Evolutionary conservation across 2,888 invertebrate species (phyloP), one percentile per base, ranked within the genome.

Genomic region (Eristalinus sepulchralis): DNA sequence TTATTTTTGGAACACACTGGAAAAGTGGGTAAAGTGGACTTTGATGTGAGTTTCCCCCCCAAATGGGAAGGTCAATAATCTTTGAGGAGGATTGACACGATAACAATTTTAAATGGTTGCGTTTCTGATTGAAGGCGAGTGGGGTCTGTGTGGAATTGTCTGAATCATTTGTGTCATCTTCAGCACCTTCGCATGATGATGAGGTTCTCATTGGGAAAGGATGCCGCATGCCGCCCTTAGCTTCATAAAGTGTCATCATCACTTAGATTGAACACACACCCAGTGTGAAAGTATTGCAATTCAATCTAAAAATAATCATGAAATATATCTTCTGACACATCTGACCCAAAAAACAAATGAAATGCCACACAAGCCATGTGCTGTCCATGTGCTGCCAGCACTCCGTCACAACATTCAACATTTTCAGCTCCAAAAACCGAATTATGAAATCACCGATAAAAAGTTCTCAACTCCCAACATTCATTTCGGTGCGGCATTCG

Each of bases 41-140:
- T 76, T 66, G 76, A 57, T n/a, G 22, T 39, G 31, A 20, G 10
- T 31, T 72, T 72, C 33, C 20, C 34, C n/a, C n/a, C n/a, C n/a
- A n/a, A n/a, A n/a, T n/a, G n/a, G n/a, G 22, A 33, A 24, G 47
- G 47, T 47, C 47, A 47, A 47, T 47, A 47, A 0, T 47, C 47
- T 47, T 17, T 4, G n/a, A 1, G 39, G 17, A n/a, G 36, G 39
- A 39, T 13, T 13, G 39, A 39, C 39, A 39, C 13, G n/a, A 39
- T 39, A 39, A 39, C 36, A 39, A 39, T 13, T 39, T 4, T 1
- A 39, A n/a, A 13, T 39, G 39, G n/a, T n/a, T n/a, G n/a, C n/a
- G n/a, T n/a, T n/a, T n/a, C n/a, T n/a, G n/a, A n/a, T n/a, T n/a
- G n/a, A n/a, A n/a, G n/a, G n/a, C n/a, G n/a, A n/a, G n/a, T n/a